phyloP scores from a whole-genome alignment of 2,113 vertebrate species.

The Neomonachus schauinslandi region DNA sequence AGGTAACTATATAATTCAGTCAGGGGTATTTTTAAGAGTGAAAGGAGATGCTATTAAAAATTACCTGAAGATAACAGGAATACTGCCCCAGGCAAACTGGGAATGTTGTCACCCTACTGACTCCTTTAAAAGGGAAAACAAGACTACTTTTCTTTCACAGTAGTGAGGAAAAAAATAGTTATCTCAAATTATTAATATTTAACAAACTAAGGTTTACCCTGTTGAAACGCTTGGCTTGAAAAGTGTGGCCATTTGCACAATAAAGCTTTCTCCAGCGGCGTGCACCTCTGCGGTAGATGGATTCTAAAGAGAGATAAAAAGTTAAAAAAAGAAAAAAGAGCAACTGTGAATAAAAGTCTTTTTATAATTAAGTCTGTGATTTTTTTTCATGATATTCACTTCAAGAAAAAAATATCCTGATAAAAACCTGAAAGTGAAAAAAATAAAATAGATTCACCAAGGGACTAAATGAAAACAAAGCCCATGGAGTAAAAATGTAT shows the following conservation, averaged over 20 bases:
- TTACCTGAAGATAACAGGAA: background rate
- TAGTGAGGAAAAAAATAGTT: background rate
- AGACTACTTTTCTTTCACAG: conserved; percentile 41
- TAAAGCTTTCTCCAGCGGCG: conserved; percentile 99
- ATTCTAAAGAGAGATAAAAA: conserved; percentile 88
- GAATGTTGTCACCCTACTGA: background rate
- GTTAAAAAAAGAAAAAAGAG: background rate
- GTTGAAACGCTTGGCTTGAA: conserved; percentile 99
- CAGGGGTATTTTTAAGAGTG: background rate
- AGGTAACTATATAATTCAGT: background rate
- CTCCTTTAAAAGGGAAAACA: background rate
- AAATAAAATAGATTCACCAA: background rate
- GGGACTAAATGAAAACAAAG: background rate
- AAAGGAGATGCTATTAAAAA: conserved; percentile 20
- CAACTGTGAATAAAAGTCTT: conserved; percentile 1
- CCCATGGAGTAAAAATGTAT: background rate
- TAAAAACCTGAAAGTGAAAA: conserved; percentile 40
- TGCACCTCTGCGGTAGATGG: conserved; percentile 98
- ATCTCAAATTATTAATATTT: conserved; percentile 63
- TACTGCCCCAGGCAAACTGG: background rate
- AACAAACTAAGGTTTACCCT: conserved; percentile 88
- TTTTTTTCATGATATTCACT: conserved; percentile 39
- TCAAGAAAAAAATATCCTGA: background rate
- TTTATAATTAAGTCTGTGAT: conserved; percentile 44
- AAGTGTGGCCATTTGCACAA: conserved; percentile 97